Evolutionary conservation across 2,113 vertebrate genomes (phyloP), one percentile per base, ranked within the genome.

Genomic region (Greenwoodochromis staneri): DNA sequence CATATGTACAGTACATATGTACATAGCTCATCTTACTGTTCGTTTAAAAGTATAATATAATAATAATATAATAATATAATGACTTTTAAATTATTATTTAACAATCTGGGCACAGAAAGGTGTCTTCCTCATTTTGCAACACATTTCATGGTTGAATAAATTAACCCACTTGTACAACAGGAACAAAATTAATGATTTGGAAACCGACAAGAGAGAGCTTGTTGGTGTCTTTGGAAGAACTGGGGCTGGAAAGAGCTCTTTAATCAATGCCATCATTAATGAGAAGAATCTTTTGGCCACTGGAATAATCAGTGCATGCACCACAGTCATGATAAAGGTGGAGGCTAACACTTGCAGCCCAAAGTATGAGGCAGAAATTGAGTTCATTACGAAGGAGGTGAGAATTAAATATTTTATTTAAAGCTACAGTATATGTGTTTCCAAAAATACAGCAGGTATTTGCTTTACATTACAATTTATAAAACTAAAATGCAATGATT

Each of bases 231-330:
- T 94, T 91, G 93, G 93, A 10, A 89, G 29, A 88, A 90, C 92
- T 3, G 93, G 92, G 7, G 84, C 85, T 55, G 93, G 94, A 40
- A 95, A 95, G 47, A 95, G 92, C 63, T 91, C 89, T 14, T 45
- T 95, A 84, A 93, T 96, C 47, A 95, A 93, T 45, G 66, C 92
- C 13, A 6, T 96, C 49, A 73, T 95, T 63, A 81, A 84, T 36
- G 45, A 90, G 66, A n/a, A 66, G 8, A 7, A 87, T 6, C 71
- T 96, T 13, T 36, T 96, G 29, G 93, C 95, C 5, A 89, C 89
- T 83, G 93, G 92, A 73, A 24, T 8, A 21, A 5, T 85, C 8
- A 40, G 4, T 10, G 93, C 95, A 12, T 96, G 94, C 21, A 21
- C 21, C 21, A 21, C 21, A 21, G 21, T 21, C 21, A 78, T 94